Base-by-base conservation (phyloP, 2,797 vertebrate genomes). In the Pseudochirops corinnae region DNA sequence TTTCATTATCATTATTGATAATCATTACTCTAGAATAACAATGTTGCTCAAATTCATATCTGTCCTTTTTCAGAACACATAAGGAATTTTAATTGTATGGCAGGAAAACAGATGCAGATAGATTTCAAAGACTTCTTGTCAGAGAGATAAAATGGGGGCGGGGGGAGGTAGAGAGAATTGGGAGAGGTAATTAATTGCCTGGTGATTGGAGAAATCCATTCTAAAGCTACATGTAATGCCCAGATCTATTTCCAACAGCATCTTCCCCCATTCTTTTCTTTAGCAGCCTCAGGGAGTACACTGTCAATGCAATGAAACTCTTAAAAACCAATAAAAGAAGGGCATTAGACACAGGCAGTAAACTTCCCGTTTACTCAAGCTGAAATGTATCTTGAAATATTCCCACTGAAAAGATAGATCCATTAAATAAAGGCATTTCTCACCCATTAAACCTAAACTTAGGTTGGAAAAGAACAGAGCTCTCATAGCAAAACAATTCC, bases 391-490 rank as follows among this genome's bases (percentile, higher is more conserved):
- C 24, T 60, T 56, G 33, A 55, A 56, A 67, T 53, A 91, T 74
- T 50, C 90, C 46, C 58, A 67, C 11, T 29, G 62, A 67, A 91
- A 39, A 74, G 74, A 91, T 4, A 39, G 56, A 94, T 91, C 57
- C 33, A 90, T 91, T 67, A 94, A 91, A 94, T 29, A 62, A 91
- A 91, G n/a, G 33, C 52, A 91, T 33, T 94, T 4, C 16, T 29
- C 52, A 67, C 26, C 60, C 56, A 93, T n/a, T 90, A 93, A 58
- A 87, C 74, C 39, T 87, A 87, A 87, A 87, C 39, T 46, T 87
- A 50, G n/a, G 74, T 46, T 50, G 39, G 39, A 87, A 87, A 55
- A 50, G 39, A 87, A 87, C 74, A 87, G 39, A 87, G 39, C 16
- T 58, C 52, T 90, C 21, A n/a, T 60, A 58, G 5, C 93, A 91